Evolutionary conservation across 2,113 vertebrate genomes (phyloP).

Genomic region (Crocuta crocuta): DNA sequence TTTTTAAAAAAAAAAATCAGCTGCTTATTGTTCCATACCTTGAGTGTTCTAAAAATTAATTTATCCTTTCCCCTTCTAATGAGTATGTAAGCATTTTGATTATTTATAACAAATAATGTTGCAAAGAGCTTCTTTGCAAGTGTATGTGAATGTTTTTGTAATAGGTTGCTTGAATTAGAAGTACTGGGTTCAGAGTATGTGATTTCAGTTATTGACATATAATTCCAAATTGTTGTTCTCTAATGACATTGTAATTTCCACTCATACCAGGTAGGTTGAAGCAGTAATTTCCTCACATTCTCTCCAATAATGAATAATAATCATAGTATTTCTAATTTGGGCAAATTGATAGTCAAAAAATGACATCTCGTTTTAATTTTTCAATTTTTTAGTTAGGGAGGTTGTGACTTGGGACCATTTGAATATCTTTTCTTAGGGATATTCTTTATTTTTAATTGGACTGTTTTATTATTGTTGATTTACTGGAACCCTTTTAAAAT

Average conservation of each 20-base stretch:
- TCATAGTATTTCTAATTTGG: neutral
- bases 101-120: neutral
- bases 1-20: neutral
- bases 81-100: neutral
- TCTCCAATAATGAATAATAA: neutral
- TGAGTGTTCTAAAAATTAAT: neutral
- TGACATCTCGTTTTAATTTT: neutral
- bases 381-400: neutral
- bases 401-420: neutral
- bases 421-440: neutral
- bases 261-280: neutral
- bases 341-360: neutral
- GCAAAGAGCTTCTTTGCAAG: neutral
- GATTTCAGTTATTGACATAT: neutral
- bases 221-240: neutral
- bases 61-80: neutral
- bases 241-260: neutral
- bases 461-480: neutral
- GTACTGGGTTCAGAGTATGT: neutral
- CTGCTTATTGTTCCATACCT: neutral
- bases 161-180: neutral
- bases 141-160: neutral
- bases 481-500: neutral
- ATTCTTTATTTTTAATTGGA: neutral
- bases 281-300: neutral